Evolutionary conservation across 2,113 vertebrate species (phyloP).

Genomic region (Heteronetta atricapilla): DNA sequence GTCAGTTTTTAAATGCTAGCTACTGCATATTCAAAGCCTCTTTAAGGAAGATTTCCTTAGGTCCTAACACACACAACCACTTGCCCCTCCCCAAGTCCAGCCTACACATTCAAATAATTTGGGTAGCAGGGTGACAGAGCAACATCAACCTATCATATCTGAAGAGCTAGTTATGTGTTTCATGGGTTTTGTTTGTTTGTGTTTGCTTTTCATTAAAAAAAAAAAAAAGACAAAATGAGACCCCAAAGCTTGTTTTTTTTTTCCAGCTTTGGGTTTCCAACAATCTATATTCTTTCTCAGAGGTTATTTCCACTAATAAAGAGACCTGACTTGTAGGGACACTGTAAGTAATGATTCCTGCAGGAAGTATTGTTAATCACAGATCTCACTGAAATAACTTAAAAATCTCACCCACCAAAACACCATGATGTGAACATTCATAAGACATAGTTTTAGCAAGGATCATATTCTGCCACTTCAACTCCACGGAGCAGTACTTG

Average conservation of each 20-base stretch:
- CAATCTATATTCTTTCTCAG: background rate
- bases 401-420: background rate
- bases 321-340: background rate
- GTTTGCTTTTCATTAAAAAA: too few relatives aligned
- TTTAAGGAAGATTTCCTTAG: background rate
- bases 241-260: background rate
- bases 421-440: background rate
- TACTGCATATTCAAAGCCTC: slow-evolving; percentile 15
- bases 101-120: background rate
- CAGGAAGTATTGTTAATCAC: background rate
- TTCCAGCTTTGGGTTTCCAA: background rate
- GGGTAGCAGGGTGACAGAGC: background rate
- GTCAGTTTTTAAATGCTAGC: background rate
- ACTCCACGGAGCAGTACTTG: background rate
- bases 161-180: background rate
- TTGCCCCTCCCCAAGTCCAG: background rate
- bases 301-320: background rate
- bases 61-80: background rate
- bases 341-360: background rate
- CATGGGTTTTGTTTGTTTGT: too few relatives aligned
- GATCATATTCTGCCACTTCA: background rate
- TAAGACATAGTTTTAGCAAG: background rate
- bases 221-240: background rate
- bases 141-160: background rate
- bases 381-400: background rate